Evolutionary conservation across 2,113 vertebrate species (phyloP), one percentile per base, ranked within the genome.

Genomic region (Larimichthys crocea): DNA sequence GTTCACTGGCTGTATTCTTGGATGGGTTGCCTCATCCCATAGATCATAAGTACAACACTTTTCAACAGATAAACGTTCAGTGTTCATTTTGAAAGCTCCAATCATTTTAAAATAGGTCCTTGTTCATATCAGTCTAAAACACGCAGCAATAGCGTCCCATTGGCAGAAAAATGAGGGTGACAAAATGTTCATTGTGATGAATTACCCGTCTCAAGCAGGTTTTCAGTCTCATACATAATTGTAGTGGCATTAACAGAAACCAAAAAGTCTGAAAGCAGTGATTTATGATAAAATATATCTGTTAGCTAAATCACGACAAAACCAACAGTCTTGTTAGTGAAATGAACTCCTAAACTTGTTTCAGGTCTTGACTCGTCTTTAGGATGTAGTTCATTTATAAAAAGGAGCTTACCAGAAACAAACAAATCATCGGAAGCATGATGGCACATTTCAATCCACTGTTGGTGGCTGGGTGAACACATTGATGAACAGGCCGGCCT

Each of bases 401-500:
- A 64, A 48, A 66, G 26, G 46, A 74, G 8, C 53, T 10, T 29
- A 65, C 52, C 29, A 14, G 4, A 65, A 77, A 79, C 6, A 0
- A 72, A 26, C 10, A 11, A 72, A 60, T 42, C 17, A 77, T 57
- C 3, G 2, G 53, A 67, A 42, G 42, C 67, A 19, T 17, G 9
- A 14, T 24, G 24, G 22, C 24, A 79, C 65, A 69, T 82, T 53
- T 70, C 14, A 63, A 61, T 72, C 62, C 42, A 9, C n/a, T 8
- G 0, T 22, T 61, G 61, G 57, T 35, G 1, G 12, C 55, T 12
- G 44, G 35, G 44, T 16, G 68, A 69, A 60, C 2, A 3, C 59
- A 76, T 71, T 20, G 66, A 86, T 68, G 64, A 86, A 66, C 69
- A 74, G 22, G 19, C 20, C 0, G 14, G 42, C 20, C 66, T 72